Base-by-base conservation (phyloP, 2,113 vertebrate genomes). In the Sarotherodon lohbergeri region DNA sequence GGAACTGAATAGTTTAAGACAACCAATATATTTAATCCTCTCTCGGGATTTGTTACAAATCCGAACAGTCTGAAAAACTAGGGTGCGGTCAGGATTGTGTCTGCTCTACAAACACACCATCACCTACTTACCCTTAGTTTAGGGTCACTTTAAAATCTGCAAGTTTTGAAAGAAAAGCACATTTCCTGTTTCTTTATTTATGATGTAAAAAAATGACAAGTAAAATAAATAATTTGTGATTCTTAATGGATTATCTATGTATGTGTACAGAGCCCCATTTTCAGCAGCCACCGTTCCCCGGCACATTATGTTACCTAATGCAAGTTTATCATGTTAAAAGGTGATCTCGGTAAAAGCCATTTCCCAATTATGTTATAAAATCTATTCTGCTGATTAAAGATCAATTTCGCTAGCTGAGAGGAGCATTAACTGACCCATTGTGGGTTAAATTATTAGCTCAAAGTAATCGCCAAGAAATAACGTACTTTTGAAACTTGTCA, bases 21-120 rank as follows among this genome's bases (percentile, higher is more conserved):
- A 27, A 86, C 81, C 66, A 81, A 83, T 84, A 83, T 81, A 81
- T 86, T 91, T 86, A 91, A 91, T 91, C 90, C 66, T 32, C 48
- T 78, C 73, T 89, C 32, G 5, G 89, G 84, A 81, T 83, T 88
- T 88, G 90, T 55, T n/a, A 80, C 46, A 82, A 91, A 86, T 81
- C 63, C 46, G 41, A 80, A 55, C 73, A 52, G 43, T 29, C 73
- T 4, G 27, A 78, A 50, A 78, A 78, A 78, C 27, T 52, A 78
- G 73, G 46, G 17, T 78, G 27, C 4, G 5, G 46, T 78, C 73
- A 34, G 73, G 10, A 78, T 32, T 32, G 73, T 32, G 43, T 78
- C 43, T 78, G 73, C 73, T 32, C 71, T 34, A 2, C 27, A 78
- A 78, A 78, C 46, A 34, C 46, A 52, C 1, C 71, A n/a, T 50